Base-by-base conservation (phyloP, 1,140 invertebrate genomes). In the Lepidurus packardi region DNA sequence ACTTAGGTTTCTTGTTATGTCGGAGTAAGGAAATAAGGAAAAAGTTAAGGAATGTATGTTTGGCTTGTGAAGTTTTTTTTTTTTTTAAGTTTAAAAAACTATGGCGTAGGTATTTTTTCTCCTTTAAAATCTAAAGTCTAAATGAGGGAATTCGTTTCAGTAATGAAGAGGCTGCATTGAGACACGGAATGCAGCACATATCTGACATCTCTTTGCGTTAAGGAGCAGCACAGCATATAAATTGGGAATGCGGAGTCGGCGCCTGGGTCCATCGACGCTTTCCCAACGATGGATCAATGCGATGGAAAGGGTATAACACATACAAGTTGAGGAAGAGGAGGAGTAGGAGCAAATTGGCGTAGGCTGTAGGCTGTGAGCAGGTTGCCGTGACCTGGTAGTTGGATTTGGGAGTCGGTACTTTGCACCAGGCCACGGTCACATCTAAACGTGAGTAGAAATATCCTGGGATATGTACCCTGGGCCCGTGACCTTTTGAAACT, bases 211-310 rank as follows among this genome's bases (percentile, higher is more conserved):
- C 53, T 13, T 21, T 7, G 21, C 53, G 53, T 16, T 13, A 65
- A 65, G 53, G 21, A 65, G 53, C 13, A 65, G 53, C 8, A 65
- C 9, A 65, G n/a, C 13, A 65, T 16, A 11, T 65, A 21, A 65
- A 65, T 65, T 65, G 21, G 13, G 53, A 16, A 65, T 65, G 9
- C 53, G 53, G 53, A 65, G 53, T 65, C 53, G 53, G 53, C 53
- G 53, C 53, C 13, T 7, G 53, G 53, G 53, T 65, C 53, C 53
- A 65, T 65, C 53, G 53, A 65, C 53, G 53, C 16, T 65, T 21
- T 47, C 21, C 21, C 53, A 21, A 65, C 16, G 53, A 65, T 21
- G 53, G 53, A 65, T 65, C 53, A 65, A 65, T 65, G 53, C 13
- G 53, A 21, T 16, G 21, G 9, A 21, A 65, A 65, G 53, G n/a